Conservation (phyloP, 1,140 invertebrate species). For the Gryon sp. region DNA sequence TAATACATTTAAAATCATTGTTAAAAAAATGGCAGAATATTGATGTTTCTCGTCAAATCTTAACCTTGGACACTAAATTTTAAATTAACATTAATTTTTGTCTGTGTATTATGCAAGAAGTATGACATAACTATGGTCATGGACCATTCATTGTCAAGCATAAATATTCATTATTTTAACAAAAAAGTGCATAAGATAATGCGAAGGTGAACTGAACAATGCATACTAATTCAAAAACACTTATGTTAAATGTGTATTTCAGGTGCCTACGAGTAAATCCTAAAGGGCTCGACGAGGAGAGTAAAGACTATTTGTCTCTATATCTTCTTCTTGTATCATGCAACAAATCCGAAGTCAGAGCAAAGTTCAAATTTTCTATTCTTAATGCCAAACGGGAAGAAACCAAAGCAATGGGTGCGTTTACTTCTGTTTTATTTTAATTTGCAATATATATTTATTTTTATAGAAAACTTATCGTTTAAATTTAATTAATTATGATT, state of each 20-base stretch:
- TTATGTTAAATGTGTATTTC: constrained; percentile 67
- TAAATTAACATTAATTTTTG: no score
- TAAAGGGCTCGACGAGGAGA: constrained; percentile 99
- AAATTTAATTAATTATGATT: no score
- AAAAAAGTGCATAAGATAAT: no score
- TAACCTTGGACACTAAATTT: constrained; percentile 24
- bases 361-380: constrained; percentile 99
- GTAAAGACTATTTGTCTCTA: constrained; percentile 99
- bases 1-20: no score
- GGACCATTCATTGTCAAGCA: constrained; percentile 10
- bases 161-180: constrained; percentile 7
- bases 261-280: constrained; percentile 99
- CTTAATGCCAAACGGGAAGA: constrained; percentile 99
- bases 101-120: no score
- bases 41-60: no score
- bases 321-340: constrained; percentile 99
- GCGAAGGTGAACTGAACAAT: no score
- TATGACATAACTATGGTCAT: constrained; percentile 9
- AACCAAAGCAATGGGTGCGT: constrained; percentile 98
- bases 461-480: no score
- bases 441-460: no score
- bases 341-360: constrained; percentile 99
- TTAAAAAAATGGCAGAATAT: no score
- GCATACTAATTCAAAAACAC: no score
- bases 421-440: no score